These are phyloP conservation scores for Corynorhinus townsendii DNA, from an alignment of 2,113 vertebrate species.

Conservation along the genomic window DNA sequence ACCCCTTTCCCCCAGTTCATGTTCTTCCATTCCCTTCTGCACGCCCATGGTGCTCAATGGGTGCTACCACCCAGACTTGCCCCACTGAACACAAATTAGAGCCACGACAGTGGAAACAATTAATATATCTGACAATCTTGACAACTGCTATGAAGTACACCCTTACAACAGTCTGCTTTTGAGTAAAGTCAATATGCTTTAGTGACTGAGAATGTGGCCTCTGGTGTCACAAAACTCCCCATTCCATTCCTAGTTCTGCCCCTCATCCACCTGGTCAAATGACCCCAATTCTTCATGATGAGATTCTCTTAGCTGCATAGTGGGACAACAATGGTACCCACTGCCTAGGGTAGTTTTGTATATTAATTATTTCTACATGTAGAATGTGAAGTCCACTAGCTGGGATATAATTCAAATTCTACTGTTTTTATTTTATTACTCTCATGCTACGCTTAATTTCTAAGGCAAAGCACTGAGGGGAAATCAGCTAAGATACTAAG, in stretches of 20 bases:
- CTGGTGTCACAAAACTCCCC: not conserved
- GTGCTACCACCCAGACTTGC: not conserved
- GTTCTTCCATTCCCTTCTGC: not conserved
- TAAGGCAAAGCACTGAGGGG: not conserved
- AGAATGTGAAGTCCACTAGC: not conserved
- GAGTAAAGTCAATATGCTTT: not conserved
- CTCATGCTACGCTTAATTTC: not conserved
- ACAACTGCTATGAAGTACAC: not conserved
- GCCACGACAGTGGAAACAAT: no score
- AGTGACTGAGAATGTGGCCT: not conserved
- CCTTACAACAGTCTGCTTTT: not conserved
- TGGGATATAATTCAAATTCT: not conserved
- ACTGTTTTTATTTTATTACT: not conserved
- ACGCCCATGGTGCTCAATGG: rapidly evolving
- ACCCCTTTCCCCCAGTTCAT: not conserved
- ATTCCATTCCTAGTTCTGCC: not conserved
- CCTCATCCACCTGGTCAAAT: not conserved
- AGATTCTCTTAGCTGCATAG: not conserved
- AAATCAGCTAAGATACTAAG: not conserved
- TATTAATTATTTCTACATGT: not conserved
- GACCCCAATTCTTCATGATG: not conserved
- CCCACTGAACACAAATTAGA: not conserved
- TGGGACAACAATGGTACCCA: no score
- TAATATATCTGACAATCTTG: not conserved
- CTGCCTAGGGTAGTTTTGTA: not conserved